Conservation (phyloP, 1,140 invertebrate genomes). For the Meteorus sp. region DNA sequence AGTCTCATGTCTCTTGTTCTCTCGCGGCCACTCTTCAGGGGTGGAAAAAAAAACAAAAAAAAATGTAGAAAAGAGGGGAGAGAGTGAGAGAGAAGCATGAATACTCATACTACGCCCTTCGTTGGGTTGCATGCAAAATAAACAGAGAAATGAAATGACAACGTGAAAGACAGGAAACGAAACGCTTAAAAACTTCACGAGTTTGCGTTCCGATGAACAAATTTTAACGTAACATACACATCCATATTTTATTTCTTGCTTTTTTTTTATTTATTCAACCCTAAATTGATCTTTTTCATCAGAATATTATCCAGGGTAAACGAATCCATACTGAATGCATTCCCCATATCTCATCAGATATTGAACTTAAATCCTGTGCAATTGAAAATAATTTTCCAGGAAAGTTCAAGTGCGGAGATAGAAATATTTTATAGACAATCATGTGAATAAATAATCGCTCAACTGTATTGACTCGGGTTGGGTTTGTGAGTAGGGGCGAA, state of each 20-base stretch:
- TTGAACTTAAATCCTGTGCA: no score
- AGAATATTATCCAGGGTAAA: no score
- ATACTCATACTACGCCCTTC: background rate
- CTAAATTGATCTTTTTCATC: background rate
- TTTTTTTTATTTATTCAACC: background rate
- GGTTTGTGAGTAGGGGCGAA: no score
- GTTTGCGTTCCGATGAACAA: slow-evolving; percentile 35
- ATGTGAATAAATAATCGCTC: no score
- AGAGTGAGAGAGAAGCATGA: background rate
- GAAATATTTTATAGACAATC: no score
- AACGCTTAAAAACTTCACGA: slow-evolving; percentile 34
- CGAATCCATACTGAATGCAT: no score
- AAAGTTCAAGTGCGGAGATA: no score
- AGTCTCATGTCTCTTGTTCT: slow-evolving; percentile 14
- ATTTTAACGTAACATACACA: slow-evolving; percentile 26
- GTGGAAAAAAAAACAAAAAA: slow-evolving; percentile 26
- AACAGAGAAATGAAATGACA: slow-evolving; percentile 25
- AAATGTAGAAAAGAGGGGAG: background rate
- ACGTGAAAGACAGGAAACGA: no score
- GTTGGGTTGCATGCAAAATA: slow-evolving; percentile 16
- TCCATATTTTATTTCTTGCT: slow-evolving; percentile 15
- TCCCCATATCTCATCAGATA: no score
- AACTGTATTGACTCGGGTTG: no score
- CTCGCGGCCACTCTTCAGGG: slow-evolving; percentile 10
- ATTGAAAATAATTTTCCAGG: no score